These are phyloP conservation scores for Hippocampus guttulatus DNA, from an alignment of 2,113 vertebrate genomes.

Conservation along the genomic window DNA sequence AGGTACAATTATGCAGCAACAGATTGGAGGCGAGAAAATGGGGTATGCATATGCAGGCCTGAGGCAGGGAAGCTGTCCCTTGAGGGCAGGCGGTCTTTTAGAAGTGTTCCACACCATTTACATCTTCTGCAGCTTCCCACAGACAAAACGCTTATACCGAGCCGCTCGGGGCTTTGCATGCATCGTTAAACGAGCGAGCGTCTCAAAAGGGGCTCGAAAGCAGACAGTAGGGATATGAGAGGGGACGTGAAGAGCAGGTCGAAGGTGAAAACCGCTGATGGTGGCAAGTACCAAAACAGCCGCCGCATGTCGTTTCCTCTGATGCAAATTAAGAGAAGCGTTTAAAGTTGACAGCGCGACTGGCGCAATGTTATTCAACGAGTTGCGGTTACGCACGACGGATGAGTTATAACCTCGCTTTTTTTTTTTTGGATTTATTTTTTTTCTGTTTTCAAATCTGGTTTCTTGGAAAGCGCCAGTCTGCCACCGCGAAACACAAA, in stretches of 20 bases:
- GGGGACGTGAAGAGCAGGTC: slow-evolving; percentile 10
- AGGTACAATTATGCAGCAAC: slow-evolving; percentile 17
- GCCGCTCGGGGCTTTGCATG: slow-evolving; percentile 53
- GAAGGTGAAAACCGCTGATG: slow-evolving; percentile 2
- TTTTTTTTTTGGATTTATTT: neutral
- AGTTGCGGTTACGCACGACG: neutral
- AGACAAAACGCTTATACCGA: slow-evolving; percentile 41
- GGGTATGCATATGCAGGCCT: slow-evolving; percentile 33
- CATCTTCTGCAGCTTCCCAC: slow-evolving; percentile 50
- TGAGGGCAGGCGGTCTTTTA: slow-evolving; percentile 31
- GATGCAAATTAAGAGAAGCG: neutral
- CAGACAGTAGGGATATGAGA: slow-evolving; percentile 28
- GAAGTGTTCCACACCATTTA: slow-evolving; percentile 58
- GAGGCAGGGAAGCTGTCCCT: slow-evolving; percentile 39
- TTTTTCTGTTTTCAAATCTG: neutral
- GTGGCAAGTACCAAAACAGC: slow-evolving; percentile 6
- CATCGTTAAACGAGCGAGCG: slow-evolving; percentile 45
- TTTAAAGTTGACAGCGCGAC: neutral
- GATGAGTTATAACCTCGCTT: neutral
- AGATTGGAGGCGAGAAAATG: slow-evolving; percentile 33
- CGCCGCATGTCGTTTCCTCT: neutral
- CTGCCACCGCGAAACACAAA: slow-evolving; percentile 24
- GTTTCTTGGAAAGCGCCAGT: neutral
- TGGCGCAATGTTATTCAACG: neutral
- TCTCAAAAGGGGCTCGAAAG: slow-evolving; percentile 27